Conservation (phyloP, 2,888 invertebrate species). For the Linnaemya tessellans region DNA sequence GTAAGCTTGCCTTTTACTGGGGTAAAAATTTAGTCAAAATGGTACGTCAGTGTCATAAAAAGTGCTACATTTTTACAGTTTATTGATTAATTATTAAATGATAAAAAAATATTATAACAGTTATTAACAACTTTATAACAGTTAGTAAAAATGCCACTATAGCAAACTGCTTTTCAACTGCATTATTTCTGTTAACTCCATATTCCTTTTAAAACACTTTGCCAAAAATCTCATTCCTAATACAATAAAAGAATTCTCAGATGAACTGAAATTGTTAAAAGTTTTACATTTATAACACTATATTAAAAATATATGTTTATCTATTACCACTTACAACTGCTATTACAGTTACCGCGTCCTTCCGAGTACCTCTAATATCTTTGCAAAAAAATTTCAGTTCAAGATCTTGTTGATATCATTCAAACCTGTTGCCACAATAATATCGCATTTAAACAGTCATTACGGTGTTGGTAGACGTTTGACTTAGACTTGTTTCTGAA, state of each 20-base stretch:
- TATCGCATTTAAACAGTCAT: conserved; percentile 67
- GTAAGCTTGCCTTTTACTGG: too few relatives aligned
- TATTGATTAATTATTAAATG: not conserved
- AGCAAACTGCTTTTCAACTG: not conserved
- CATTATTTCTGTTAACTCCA: not conserved
- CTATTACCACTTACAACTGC: not conserved
- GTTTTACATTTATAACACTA: too few relatives aligned
- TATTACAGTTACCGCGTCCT: not conserved
- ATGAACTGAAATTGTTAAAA: too few relatives aligned
- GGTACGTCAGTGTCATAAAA: too few relatives aligned
- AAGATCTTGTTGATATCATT: not conserved
- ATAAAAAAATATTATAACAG: not conserved
- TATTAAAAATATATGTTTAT: too few relatives aligned
- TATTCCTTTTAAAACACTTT: conserved; percentile 33
- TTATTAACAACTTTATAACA: conserved; percentile 3
- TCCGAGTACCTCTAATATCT: not conserved
- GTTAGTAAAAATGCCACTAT: not conserved
- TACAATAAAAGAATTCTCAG: not conserved
- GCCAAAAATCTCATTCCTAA: conserved; percentile 54
- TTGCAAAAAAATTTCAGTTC: conserved; percentile 85
- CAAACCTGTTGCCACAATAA: conserved; percentile 83
- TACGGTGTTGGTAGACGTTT: conserved; percentile 73
- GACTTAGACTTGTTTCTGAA: conserved; percentile 78
- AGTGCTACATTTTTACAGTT: not conserved
- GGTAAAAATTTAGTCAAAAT: too few relatives aligned